Evolutionary conservation across 1,140 invertebrate genomes (phyloP).

Genomic region (Ladona fulva): DNA sequence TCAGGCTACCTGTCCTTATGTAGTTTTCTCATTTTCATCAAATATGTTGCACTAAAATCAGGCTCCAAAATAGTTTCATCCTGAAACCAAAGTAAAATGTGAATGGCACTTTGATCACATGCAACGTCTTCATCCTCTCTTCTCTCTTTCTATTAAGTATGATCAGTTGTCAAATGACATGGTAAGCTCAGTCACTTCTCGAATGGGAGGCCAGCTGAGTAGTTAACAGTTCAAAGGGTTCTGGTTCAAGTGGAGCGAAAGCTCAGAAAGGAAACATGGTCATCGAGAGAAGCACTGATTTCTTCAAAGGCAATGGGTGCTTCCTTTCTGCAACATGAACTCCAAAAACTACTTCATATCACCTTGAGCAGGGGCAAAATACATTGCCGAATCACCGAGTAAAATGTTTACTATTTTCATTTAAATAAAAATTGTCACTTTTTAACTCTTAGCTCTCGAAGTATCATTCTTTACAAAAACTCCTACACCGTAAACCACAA

Average conservation of each 20-base stretch:
- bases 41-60: neutral
- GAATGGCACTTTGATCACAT: conserved; percentile 9
- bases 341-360: neutral
- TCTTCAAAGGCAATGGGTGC: neutral
- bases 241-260: no score
- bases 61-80: neutral
- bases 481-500: no score
- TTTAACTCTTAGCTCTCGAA: no score
- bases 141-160: no score
- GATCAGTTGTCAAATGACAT: neutral
- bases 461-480: no score
- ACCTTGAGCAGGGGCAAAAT: neutral
- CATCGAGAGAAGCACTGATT: no score
- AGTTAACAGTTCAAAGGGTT: no score
- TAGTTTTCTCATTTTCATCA: neutral
- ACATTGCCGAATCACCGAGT: no score
- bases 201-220: neutral
- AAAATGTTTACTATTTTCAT: no score
- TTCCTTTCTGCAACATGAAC: neutral
- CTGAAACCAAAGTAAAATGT: neutral
- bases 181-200: neutral
- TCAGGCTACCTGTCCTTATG: neutral
- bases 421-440: no score
- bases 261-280: no score
- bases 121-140: neutral